These are phyloP conservation scores for Cetoscarus ocellatus DNA, from an alignment of 2,797 vertebrate genomes.

Conservation along the genomic window DNA sequence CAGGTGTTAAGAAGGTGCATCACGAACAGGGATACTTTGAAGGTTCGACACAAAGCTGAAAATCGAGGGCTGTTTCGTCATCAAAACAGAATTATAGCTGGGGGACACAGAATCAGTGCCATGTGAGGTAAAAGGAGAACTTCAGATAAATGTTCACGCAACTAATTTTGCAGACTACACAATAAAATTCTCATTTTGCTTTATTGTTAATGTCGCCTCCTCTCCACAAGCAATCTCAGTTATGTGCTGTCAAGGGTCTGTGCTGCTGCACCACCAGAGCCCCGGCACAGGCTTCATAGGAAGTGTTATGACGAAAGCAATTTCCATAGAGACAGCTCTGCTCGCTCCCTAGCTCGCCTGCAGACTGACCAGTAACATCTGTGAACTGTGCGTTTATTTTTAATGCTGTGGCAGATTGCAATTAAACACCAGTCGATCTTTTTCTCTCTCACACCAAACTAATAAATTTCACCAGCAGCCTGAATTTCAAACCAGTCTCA, in stretches of 20 bases:
- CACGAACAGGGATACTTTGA: neutral
- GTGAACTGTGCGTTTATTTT: constrained; percentile 28
- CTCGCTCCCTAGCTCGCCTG: constrained; percentile 51
- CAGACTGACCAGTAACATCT: constrained; percentile 56
- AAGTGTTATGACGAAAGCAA: constrained; percentile 80
- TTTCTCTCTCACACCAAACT: neutral
- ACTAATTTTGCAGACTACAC: constrained; percentile 25
- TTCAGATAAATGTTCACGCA: neutral
- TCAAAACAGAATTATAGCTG: constrained; percentile 2
- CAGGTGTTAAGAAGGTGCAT: constrained; percentile 8
- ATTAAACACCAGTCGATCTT: neutral
- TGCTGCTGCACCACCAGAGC: constrained; percentile 59
- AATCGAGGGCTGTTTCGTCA: constrained; percentile 16
- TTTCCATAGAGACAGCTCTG: constrained; percentile 82
- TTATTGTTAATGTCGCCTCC: constrained; percentile 51
- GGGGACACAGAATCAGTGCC: neutral
- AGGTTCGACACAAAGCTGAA: constrained; percentile 28
- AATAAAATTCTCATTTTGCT: neutral
- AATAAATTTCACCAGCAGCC: neutral
- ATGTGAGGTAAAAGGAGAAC: neutral
- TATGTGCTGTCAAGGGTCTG: constrained; percentile 64
- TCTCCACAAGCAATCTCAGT: constrained; percentile 46
- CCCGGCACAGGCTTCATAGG: constrained; percentile 57
- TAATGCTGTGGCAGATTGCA: constrained; percentile 15
- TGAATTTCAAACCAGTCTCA: constrained; percentile 5